Evolutionary conservation across 2,888 invertebrate species (phyloP).

Genomic region (Acrobasis consociella): DNA sequence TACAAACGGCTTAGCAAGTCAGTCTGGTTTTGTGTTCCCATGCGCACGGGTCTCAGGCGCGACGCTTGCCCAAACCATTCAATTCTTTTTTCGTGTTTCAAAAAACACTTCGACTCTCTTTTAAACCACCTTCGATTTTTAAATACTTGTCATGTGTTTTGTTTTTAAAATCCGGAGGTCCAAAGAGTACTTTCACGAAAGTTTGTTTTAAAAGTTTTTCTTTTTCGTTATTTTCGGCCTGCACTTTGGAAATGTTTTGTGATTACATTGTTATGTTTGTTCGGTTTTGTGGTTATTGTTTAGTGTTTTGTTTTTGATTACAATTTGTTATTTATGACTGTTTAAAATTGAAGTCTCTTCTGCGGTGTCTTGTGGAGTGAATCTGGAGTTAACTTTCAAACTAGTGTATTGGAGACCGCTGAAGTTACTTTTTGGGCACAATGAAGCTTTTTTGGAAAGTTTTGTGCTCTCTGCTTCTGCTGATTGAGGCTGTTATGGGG

Average conservation of each 20-base stretch:
- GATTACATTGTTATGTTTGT: constrained; percentile 61
- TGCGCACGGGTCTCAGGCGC: constrained; percentile 73
- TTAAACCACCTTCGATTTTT: constrained; percentile 37
- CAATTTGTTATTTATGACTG: constrained; percentile 46
- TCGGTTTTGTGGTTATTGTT: constrained; percentile 59
- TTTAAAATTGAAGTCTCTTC: constrained; percentile 43
- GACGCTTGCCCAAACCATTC: constrained; percentile 46
- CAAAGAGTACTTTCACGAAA: constrained; percentile 52
- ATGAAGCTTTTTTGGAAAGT: constrained; percentile 76
- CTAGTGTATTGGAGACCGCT: constrained; percentile 53
- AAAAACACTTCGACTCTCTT: constrained; percentile 45
- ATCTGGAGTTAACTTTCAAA: constrained; percentile 44
- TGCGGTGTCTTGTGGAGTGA: constrained; percentile 55
- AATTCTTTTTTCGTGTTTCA: constrained; percentile 65
- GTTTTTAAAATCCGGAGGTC: constrained; percentile 46
- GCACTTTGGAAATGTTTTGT: constrained; percentile 50
- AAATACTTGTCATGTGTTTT: constrained; percentile 46
- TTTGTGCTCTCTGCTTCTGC: constrained; percentile 59
- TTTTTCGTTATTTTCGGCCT: constrained; percentile 47
- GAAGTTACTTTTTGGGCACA: constrained; percentile 48
- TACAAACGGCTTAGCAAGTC: constrained; percentile 76
- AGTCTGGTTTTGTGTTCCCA: constrained; percentile 79
- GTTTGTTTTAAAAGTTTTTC: constrained; percentile 61
- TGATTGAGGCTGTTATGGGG: constrained; percentile 64
- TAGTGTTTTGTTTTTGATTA: constrained; percentile 54